Evolutionary conservation across 35 echinoderm and acorn worm species (phyloP).

Genomic region (Ptychodera flava): DNA sequence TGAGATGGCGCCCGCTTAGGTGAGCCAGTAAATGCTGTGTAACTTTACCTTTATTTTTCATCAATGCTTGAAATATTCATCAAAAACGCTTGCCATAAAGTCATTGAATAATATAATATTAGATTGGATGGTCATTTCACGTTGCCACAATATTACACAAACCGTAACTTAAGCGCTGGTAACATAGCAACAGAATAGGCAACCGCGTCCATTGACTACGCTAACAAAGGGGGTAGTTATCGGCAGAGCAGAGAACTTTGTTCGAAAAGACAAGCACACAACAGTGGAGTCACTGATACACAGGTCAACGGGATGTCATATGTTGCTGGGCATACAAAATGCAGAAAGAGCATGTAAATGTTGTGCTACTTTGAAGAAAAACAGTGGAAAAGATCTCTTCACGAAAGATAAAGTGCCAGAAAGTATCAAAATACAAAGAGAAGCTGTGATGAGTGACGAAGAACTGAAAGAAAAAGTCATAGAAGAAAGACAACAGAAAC

Average conservation of each 20-base stretch:
- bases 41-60: no score
- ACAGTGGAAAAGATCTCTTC: background rate
- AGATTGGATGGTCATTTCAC: no score
- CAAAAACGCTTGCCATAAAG: no score
- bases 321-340: background rate
- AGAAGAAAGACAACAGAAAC: background rate
- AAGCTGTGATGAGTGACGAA: background rate
- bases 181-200: no score
- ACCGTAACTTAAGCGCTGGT: no score
- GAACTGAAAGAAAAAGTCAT: background rate
- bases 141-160: no score
- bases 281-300: background rate
- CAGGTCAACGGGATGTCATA: background rate
- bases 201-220: no score
- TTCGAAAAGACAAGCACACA: background rate
- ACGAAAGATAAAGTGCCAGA: background rate
- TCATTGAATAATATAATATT: no score
- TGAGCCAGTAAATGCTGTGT: no score
- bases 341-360: background rate
- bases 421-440: background rate
- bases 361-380: background rate
- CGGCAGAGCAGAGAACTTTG: background rate
- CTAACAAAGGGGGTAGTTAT: background rate
- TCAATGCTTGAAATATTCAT: no score
- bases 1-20: no score